A percentile compares a stretch with the other conserved stretches of the same genome.
phyloP scores from a whole-genome alignment of 2,113 vertebrate genomes.

The Oxyura jamaicensis region DNA sequence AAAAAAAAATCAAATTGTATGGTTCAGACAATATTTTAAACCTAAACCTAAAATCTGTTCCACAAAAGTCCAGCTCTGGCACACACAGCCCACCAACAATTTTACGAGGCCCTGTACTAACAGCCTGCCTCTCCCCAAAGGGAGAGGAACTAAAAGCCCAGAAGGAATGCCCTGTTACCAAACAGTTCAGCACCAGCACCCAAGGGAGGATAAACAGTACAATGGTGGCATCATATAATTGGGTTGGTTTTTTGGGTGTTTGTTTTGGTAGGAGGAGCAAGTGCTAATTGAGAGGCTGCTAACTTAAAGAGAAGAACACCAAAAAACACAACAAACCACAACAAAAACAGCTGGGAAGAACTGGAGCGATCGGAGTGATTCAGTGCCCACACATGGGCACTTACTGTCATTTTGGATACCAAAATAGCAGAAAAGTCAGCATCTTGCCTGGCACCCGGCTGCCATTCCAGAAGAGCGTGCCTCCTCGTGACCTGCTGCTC shows the following conservation, averaged over 20 bases:
- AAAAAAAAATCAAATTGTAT: background rate
- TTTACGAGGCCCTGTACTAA: background rate
- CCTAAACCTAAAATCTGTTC: background rate
- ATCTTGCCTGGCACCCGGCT: background rate
- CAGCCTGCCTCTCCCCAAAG: background rate
- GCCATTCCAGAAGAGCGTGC: background rate
- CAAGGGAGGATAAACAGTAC: background rate
- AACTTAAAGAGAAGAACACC: no score
- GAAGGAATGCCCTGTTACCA: fast-evolving
- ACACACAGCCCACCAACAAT: background rate
- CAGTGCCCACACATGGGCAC: background rate
- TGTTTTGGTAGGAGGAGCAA: no score
- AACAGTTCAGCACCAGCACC: background rate
- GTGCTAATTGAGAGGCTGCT: no score
- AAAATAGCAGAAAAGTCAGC: background rate
- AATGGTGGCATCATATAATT: background rate
- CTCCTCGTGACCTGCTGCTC: no score
- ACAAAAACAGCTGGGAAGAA: background rate
- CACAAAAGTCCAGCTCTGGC: background rate
- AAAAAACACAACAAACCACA: no score
- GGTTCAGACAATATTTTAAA: background rate
- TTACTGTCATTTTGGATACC: background rate
- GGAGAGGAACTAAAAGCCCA: background rate
- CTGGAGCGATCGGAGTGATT: background rate
- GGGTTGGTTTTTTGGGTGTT: background rate